Conservation (phyloP, 2,888 invertebrate genomes). For the Hartigia nigra region DNA sequence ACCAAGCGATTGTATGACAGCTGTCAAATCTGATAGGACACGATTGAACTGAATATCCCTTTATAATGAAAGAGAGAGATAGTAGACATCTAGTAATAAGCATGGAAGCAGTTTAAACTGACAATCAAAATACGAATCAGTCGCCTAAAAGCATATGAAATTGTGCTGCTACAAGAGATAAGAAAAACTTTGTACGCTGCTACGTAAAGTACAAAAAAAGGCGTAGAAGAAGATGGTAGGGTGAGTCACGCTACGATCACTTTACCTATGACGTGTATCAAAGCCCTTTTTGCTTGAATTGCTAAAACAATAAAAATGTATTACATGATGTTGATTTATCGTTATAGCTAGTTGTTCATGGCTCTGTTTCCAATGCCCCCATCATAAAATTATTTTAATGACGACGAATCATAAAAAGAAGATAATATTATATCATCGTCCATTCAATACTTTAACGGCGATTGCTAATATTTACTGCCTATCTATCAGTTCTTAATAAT, state of each 20-base stretch:
- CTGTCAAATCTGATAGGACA: constrained; percentile 21
- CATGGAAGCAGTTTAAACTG: constrained; percentile 19
- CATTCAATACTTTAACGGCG: constrained; percentile 10
- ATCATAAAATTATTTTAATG: neutral
- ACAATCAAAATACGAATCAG: constrained; percentile 9
- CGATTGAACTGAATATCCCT: neutral
- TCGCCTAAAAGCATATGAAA: constrained; percentile 28
- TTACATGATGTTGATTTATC: constrained; percentile 20
- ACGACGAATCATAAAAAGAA: neutral
- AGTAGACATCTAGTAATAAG: constrained; percentile 21
- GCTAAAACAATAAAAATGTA: constrained; percentile 64
- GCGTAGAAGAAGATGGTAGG: constrained; percentile 26
- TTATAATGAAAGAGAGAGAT: constrained; percentile 11
- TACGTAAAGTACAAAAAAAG: constrained; percentile 16
- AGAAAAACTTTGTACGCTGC: constrained; percentile 13
- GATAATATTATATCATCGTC: constrained; percentile 5
- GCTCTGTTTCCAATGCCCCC: no score
- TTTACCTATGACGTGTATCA: constrained; percentile 66
- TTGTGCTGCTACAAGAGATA: constrained; percentile 25
- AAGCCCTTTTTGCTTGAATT: constrained; percentile 62
- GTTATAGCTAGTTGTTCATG: constrained; percentile 5
- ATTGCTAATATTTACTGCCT: constrained; percentile 2
- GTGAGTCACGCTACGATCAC: constrained; percentile 49
- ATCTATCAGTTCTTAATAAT: constrained; percentile 4
- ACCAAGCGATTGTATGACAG: constrained; percentile 18